Evolutionary conservation across 2,113 vertebrate species (phyloP), one percentile per base, ranked within the genome.

Genomic region (Crocuta crocuta): DNA sequence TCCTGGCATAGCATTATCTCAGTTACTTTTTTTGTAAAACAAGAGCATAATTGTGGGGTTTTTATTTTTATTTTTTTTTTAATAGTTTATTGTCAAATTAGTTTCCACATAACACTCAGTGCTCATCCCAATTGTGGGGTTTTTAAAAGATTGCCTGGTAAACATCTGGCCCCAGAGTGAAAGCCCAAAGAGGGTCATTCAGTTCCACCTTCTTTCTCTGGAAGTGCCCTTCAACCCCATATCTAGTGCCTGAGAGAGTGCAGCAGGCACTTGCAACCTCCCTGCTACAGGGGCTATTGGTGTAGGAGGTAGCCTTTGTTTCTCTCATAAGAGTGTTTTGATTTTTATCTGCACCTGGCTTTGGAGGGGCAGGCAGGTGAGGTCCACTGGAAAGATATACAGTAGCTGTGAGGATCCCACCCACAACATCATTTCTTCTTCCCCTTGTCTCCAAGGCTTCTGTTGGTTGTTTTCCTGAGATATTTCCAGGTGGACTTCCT

Each of bases 401-500:
- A 23, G 13, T 68, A 63, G 2, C 79, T 45, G 4, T 68, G n/a
- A 95, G 53, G 35, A 73, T 39, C 35, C 28, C 45, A 5, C 26
- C 50, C 11, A 16, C 5, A 33, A 31, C 33, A 48, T 50, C 61
- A 50, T 79, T 83, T 85, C 53, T 89, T 26, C 5, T 71, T 39
- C 11, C 4, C 19, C 11, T 76, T 80, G 48, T 70, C 26, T 61
- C 85, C 26, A 17, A 74, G 92, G 93, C 78, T 92, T 97, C 97
- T 89, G 66, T 91, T 95, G 93, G 84, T 81, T 98, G 66, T 98
- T 98, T 97, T 53, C 66, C n/a, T 97, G 94, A 96, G 74, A 65
- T 78, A 50, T 95, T 98, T 98, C 96, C 97, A 98, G 95, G 86
- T 90, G 71, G 84, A 35, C 92, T 97, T 95, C 71, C 61, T 95